Evolutionary conservation across 2,113 vertebrate genomes (phyloP), one percentile per base, ranked within the genome.

Genomic region (Eretmochelys imbricata): DNA sequence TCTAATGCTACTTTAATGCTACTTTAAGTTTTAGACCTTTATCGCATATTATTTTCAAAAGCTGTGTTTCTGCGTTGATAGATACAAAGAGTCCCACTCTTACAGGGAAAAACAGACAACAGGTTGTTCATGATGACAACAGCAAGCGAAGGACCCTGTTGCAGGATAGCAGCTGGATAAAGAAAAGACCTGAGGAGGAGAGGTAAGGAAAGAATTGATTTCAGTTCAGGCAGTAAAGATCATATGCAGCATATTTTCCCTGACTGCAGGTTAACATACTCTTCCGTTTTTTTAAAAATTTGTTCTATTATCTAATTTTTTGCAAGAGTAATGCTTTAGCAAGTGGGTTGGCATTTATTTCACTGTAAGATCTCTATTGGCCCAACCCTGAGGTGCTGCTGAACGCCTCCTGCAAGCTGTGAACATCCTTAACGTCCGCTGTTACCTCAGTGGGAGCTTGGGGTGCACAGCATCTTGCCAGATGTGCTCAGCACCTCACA

Each of bases 131-230:
- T 0, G 99, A 99, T 4, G 85, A 50, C 91, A 99, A 99, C 96
- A 35, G 35, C 69, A 99, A 98, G 95, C 98, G 98, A 91, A 93
- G 98, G 29, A 97, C 98, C 10, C 98, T 99, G 80, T 97, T 99
- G 84, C 98, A 99, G 91, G 99, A 99, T 95, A 98, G 96, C 97
- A 99, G 99, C 94, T 99, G 99, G 99, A 99, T 99, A 97, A 99
- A 97, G 97, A 99, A 93, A 78, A 89, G 69, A 3, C 97, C 97
- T 3, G 98, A 99, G 76, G 99, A 99, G 62, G 99, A 99, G 83
- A 98, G 89, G 98, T 98, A 96, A 95, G 89, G 81, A 57, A 59
- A 46, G 38, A 55, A 82, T 38, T n/a, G 3, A 50, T 55, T 53
- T 54, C 81, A 55, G 12, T 24, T 81, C 72, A 48, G 72, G 62